phyloP scores from a whole-genome alignment of 2,113 vertebrate species.

The Blennius ocellaris region DNA sequence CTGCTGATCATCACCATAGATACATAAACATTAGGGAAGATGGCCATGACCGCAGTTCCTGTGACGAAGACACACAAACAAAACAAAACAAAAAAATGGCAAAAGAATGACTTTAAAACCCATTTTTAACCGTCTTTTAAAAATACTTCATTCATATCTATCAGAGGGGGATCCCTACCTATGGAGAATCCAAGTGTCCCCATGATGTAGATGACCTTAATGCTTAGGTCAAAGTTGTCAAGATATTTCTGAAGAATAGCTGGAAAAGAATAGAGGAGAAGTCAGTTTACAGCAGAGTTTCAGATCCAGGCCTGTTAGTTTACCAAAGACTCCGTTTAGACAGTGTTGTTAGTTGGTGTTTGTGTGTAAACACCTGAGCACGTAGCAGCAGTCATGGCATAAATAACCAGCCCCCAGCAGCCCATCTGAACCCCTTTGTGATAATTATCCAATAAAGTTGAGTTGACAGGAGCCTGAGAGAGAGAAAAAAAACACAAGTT shows the following conservation, averaged over 20 bases:
- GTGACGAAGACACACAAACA: slow-evolving; percentile 6
- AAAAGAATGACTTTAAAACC: background rate
- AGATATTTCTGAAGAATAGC: slow-evolving; percentile 96
- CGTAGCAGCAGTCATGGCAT: slow-evolving; percentile 92
- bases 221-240: slow-evolving; percentile 96
- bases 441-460: slow-evolving; percentile 87
- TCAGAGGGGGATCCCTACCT: slow-evolving; percentile 44
- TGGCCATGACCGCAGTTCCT: slow-evolving; percentile 95
- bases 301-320: background rate
- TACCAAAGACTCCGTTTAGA: background rate
- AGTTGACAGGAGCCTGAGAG: slow-evolving; percentile 88
- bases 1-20: slow-evolving; percentile 98
- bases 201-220: slow-evolving; percentile 95
- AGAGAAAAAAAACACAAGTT: background rate
- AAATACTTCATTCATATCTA: background rate
- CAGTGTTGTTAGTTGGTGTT: background rate
- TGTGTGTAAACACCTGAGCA: slow-evolving; percentile 88
- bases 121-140: no score
- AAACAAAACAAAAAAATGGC: no score
- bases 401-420: slow-evolving; percentile 97
- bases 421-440: slow-evolving; percentile 97
- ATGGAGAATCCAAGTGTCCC: slow-evolving; percentile 93
- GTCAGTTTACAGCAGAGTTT: slow-evolving; percentile 3
- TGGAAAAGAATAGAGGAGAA: slow-evolving; percentile 61
- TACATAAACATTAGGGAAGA: slow-evolving; percentile 95